Evolutionary conservation across 2,113 vertebrate genomes (phyloP).

Genomic region (Rostratula benghalensis): DNA sequence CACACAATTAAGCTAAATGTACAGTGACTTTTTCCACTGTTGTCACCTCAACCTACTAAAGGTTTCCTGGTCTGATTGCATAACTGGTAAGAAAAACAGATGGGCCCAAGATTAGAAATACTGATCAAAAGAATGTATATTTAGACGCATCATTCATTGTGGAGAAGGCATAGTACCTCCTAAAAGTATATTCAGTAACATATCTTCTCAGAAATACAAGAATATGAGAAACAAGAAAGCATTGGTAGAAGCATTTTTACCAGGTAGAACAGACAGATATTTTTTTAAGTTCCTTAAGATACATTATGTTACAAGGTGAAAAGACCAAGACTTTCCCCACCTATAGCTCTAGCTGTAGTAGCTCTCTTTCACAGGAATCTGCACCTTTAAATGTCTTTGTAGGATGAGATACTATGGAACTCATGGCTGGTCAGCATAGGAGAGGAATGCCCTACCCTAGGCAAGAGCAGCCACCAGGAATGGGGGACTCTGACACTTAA

Average conservation of each 20-base stretch:
- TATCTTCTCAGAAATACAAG: background rate
- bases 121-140: background rate
- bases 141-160: background rate
- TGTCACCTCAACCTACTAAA: background rate
- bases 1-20: background rate
- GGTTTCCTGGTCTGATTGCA: background rate
- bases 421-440: background rate
- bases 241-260: background rate
- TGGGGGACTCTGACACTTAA: background rate
- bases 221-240: background rate
- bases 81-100: background rate
- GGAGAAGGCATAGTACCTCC: background rate
- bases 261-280: background rate
- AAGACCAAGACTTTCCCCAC: background rate
- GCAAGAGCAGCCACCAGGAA: background rate
- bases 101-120: background rate
- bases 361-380: background rate
- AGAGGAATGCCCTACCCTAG: background rate
- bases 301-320: background rate
- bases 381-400: background rate
- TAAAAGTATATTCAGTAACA: background rate
- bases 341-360: rapidly evolving
- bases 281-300: too few species aligned
- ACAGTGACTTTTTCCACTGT: background rate
- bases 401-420: background rate